Percentiles rank a stretch among this genome's conserved stretches.
Evolutionary conservation across 1,140 invertebrate species (phyloP).

Genomic region (Procambarus clarkii): DNA sequence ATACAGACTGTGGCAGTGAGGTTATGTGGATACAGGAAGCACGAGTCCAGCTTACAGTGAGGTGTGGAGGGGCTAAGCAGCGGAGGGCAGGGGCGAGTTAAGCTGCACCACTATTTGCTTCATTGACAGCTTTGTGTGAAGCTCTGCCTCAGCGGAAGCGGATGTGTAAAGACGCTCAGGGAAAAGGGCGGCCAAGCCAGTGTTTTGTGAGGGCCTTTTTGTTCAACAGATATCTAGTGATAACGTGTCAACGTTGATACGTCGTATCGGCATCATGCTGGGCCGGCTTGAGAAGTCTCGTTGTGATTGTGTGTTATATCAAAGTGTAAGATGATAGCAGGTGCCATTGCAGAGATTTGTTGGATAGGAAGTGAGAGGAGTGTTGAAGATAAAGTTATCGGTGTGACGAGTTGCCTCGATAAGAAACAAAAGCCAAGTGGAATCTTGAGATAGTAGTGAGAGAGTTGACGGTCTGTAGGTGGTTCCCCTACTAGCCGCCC

Average conservation of each 20-base stretch:
- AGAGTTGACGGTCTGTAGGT: background rate
- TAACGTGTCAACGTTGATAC: background rate
- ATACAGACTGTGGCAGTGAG: too few relatives aligned
- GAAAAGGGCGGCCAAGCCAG: background rate
- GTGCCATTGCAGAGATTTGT: background rate
- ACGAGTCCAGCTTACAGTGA: background rate
- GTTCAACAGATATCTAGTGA: background rate
- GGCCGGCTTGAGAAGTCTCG: background rate
- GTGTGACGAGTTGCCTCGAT: background rate
- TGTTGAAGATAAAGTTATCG: background rate
- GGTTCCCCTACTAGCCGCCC: background rate
- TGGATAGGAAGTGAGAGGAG: background rate
- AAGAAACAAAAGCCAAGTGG: background rate
- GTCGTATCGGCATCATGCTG: background rate
- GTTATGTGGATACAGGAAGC: background rate
- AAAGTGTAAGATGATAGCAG: background rate
- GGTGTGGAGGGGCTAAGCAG: background rate
- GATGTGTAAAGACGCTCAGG: conserved; percentile 26
- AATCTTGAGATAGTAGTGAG: too few relatives aligned
- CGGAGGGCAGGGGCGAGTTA: background rate
- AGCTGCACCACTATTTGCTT: background rate
- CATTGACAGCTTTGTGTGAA: conserved; percentile 18
- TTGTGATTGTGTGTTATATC: background rate
- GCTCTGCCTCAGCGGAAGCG: conserved; percentile 38
- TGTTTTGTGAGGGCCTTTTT: background rate